Evolutionary conservation across 2,888 invertebrate species (phyloP).

Genomic region (Trichogramma dendrolimi): DNA sequence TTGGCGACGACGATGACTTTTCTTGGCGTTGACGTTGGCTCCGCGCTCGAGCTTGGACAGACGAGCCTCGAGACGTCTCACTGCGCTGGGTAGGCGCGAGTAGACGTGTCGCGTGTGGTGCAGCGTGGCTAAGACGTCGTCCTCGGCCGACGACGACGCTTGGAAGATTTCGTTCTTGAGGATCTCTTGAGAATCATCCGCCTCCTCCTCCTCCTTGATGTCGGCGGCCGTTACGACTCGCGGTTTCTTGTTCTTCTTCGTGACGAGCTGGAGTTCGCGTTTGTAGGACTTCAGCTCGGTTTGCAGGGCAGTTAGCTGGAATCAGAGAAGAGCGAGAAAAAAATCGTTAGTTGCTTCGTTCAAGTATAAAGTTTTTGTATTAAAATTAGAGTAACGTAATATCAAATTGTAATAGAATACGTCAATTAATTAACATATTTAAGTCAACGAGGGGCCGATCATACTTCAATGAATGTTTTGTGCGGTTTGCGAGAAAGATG

Average conservation of each 20-base stretch:
- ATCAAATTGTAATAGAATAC: too few species aligned
- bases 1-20: constrained; percentile 19
- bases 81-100: constrained; percentile 31
- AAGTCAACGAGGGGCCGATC: too few species aligned
- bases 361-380: background rate
- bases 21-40: constrained; percentile 39
- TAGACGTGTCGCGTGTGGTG: constrained; percentile 36
- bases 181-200: constrained; percentile 26
- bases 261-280: constrained; percentile 32
- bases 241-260: background rate
- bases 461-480: too few species aligned
- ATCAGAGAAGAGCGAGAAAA: background rate
- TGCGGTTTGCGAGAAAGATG: too few species aligned
- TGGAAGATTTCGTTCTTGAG: constrained; percentile 23
- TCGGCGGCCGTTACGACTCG: constrained; percentile 10
- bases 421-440: too few species aligned
- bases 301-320: constrained; percentile 45
- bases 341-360: background rate
- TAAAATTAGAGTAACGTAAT: too few species aligned
- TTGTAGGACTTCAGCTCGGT: constrained; percentile 45
- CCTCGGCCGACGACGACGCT: background rate
- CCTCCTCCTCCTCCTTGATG: constrained; percentile 31
- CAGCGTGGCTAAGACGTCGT: background rate
- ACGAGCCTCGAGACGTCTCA: constrained; percentile 41
- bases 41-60: constrained; percentile 44